Conservation (phyloP, 2,113 vertebrate species). For the Microtus montanus region DNA sequence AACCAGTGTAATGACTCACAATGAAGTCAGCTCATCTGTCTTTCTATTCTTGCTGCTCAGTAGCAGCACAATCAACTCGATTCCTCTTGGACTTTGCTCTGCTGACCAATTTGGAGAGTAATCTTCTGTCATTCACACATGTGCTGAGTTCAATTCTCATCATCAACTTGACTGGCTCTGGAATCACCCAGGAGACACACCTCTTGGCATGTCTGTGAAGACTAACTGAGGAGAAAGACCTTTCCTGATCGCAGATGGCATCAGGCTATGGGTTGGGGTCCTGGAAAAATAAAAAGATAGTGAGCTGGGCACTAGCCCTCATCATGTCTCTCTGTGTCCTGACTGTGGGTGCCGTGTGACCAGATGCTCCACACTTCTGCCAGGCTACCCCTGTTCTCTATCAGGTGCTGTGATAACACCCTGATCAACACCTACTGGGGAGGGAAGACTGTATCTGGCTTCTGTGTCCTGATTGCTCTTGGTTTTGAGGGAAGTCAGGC, state of each 20-base stretch:
- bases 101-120: accelerated
- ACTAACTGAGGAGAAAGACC: too few species aligned
- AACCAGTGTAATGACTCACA: too few species aligned
- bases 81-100: background rate
- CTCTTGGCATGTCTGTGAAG: background rate
- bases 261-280: background rate
- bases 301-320: too few species aligned
- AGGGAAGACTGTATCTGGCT: accelerated
- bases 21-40: accelerated
- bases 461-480: background rate
- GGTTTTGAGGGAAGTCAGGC: background rate
- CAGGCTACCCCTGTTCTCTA: background rate
- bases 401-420: background rate
- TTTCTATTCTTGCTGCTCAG: background rate
- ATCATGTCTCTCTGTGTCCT: background rate
- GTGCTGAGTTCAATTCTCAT: too few species aligned
- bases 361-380: background rate
- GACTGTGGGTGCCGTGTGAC: too few species aligned
- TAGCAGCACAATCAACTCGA: background rate
- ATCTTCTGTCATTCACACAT: accelerated
- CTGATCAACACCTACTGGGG: background rate
- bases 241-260: background rate
- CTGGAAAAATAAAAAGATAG: background rate
- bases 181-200: background rate
- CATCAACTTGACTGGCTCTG: background rate